These are phyloP conservation scores for Crotalus tigris DNA, from an alignment of 2,113 vertebrate species.

Conservation along the genomic window DNA sequence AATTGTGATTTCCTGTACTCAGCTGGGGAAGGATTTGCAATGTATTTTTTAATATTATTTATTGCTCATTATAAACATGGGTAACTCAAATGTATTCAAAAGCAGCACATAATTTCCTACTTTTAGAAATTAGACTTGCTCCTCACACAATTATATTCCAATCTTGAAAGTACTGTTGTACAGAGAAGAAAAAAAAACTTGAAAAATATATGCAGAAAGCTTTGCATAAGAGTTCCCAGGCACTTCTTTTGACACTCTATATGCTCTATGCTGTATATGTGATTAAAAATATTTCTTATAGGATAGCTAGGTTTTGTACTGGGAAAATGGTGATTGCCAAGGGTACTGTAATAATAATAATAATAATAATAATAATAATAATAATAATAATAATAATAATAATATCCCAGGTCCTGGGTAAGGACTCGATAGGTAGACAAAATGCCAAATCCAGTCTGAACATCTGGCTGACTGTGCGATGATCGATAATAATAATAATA, in stretches of 20 bases:
- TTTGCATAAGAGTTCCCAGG: background rate
- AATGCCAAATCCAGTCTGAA: too few relatives aligned
- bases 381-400: too few relatives aligned
- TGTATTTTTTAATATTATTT: background rate
- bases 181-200: background rate
- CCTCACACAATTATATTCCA: background rate
- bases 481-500: too few relatives aligned
- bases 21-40: background rate
- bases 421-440: too few relatives aligned
- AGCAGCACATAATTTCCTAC: background rate
- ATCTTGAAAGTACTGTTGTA: background rate
- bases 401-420: too few relatives aligned
- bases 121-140: background rate
- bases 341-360: background rate
- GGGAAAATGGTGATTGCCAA: background rate
- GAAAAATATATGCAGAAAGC: background rate
- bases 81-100: background rate
- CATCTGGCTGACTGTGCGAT: too few relatives aligned
- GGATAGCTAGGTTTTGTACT: background rate
- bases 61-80: background rate
- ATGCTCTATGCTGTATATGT: background rate
- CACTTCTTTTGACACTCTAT: background rate
- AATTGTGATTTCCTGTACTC: background rate
- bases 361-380: too few relatives aligned
- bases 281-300: background rate